Conservation (phyloP, 2,797 vertebrate species). For the Poeciliopsis turneri region DNA sequence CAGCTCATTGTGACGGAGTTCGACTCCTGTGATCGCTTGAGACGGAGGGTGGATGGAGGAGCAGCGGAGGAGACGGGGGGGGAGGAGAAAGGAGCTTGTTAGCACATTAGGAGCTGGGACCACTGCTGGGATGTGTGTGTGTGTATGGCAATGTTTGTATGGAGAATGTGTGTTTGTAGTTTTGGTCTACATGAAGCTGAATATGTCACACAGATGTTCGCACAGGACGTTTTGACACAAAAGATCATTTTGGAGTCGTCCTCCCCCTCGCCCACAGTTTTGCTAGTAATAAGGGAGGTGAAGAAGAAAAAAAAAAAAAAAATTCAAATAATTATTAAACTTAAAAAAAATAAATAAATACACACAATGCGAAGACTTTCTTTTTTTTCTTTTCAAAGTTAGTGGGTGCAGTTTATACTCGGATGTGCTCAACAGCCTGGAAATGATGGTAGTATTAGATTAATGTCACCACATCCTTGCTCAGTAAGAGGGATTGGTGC, state of each 20-base stretch:
- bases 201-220: too few species aligned
- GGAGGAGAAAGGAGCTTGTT: conserved; percentile 95
- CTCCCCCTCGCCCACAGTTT: too few species aligned
- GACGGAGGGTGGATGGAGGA: conserved; percentile 87
- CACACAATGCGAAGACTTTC: too few species aligned
- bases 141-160: conserved; percentile 24
- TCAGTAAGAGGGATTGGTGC: neutral
- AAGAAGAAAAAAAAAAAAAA: too few species aligned
- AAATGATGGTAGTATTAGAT: neutral
- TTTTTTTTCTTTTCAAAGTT: too few species aligned
- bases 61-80: conserved; percentile 88
- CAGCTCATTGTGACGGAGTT: conserved; percentile 91
- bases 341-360: too few species aligned
- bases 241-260: too few species aligned
- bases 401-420: too few species aligned
- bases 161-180: conserved; percentile 9
- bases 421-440: too few species aligned
- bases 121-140: conserved; percentile 47
- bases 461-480: neutral
- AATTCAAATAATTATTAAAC: too few species aligned
- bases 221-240: too few species aligned
- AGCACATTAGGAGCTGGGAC: conserved; percentile 89
- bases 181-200: neutral
- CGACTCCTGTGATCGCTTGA: conserved; percentile 90
- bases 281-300: too few species aligned